These are phyloP conservation scores for Psittacula derbiana DNA, from an alignment of 2,797 vertebrate species.

Conservation along the genomic window DNA sequence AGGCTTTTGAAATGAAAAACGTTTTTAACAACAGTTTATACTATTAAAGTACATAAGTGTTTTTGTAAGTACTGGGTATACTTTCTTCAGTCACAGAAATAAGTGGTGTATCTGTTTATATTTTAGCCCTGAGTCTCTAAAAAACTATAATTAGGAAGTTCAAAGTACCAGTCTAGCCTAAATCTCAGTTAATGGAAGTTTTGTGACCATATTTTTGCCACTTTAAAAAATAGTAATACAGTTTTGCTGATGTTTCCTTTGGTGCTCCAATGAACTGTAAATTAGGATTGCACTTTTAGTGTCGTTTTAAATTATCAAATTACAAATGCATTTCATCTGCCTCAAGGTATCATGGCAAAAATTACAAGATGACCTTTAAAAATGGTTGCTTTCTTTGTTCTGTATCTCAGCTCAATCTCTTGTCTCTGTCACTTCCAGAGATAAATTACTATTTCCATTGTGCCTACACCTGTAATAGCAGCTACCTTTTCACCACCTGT, in stretches of 20 bases:
- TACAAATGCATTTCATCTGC: conserved; percentile 16
- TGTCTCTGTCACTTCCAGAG: neutral
- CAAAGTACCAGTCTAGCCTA: neutral
- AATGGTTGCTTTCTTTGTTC: neutral
- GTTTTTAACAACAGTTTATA: neutral
- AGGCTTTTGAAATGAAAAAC: neutral
- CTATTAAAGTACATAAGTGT: rapidly evolving
- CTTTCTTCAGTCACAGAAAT: neutral
- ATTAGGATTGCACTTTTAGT: neutral
- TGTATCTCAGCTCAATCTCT: neutral
- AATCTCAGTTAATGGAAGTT: neutral
- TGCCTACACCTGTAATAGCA: conserved; percentile 16
- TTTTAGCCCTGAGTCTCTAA: neutral
- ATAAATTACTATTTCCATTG: conserved; percentile 13
- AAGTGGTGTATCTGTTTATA: neutral
- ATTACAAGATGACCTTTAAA: conserved; percentile 29
- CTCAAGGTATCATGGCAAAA: neutral
- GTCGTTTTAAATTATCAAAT: conserved; percentile 20
- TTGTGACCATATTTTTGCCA: neutral
- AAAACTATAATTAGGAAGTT: conserved; percentile 19
- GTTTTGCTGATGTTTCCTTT: neutral
- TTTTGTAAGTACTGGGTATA: neutral
- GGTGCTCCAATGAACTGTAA: neutral
- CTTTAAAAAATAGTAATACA: neutral
- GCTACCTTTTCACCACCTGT: conserved; percentile 12